phyloP scores from a whole-genome alignment of 2,797 vertebrate species.

The Neoniphon sammara region DNA sequence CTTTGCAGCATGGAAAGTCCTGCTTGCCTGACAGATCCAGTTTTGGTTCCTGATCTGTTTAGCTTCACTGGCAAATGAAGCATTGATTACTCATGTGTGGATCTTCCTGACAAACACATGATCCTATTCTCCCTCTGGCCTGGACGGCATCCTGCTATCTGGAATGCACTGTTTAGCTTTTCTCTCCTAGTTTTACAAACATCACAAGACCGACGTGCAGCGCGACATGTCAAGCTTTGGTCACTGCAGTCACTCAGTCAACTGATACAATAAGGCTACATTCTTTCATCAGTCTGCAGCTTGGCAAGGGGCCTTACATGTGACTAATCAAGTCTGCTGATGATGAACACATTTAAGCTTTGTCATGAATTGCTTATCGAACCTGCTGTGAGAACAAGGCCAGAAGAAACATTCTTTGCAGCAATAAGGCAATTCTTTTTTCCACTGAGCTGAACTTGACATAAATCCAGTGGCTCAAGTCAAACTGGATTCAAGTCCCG shows the following conservation, averaged over 20 bases:
- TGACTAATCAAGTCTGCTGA: constrained; percentile 47
- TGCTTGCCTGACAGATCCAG: constrained; percentile 64
- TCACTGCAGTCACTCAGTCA: constrained; percentile 61
- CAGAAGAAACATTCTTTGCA: constrained; percentile 38
- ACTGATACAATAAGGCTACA: constrained; percentile 68
- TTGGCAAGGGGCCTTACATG: constrained; percentile 47
- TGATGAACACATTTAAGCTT: constrained; percentile 49
- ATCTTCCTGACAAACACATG: constrained; percentile 83
- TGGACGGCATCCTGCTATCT: constrained; percentile 71
- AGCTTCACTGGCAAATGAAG: constrained; percentile 71
- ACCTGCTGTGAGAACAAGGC: constrained; percentile 33
- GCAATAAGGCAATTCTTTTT: constrained; percentile 24
- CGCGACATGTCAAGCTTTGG: constrained; percentile 70
- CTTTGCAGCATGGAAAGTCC: constrained; percentile 73
- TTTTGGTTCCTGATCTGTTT: constrained; percentile 79
- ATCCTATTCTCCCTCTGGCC: constrained; percentile 66
- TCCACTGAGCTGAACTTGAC: constrained; percentile 38
- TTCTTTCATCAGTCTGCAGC: constrained; percentile 49
- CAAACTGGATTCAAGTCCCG: constrained; percentile 16
- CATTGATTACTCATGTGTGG: constrained; percentile 81
- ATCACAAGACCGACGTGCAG: constrained; percentile 77
- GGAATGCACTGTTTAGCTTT: constrained; percentile 82
- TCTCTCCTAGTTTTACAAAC: constrained; percentile 79
- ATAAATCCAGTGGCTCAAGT: constrained; percentile 22
- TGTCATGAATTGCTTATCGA: constrained; percentile 55